phyloP scores from a whole-genome alignment of 2,113 vertebrate species.

The Passer domesticus region DNA sequence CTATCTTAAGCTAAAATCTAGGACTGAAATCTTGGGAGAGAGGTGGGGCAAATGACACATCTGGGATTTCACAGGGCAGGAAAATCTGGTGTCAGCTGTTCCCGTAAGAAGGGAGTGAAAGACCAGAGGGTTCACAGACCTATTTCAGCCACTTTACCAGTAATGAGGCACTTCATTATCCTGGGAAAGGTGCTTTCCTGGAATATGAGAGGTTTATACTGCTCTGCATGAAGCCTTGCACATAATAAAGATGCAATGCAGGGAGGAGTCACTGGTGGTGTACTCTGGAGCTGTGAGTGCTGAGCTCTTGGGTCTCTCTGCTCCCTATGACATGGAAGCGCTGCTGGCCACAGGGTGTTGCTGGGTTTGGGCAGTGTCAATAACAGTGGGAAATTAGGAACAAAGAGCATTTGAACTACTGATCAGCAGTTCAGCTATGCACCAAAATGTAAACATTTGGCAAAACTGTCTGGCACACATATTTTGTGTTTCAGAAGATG shows the following conservation, averaged over 20 bases:
- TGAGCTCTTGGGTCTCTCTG: background rate
- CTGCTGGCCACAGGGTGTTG: background rate
- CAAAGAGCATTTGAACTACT: conserved; percentile 67
- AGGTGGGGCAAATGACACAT: background rate
- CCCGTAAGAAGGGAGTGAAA: background rate
- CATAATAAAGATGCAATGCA: background rate
- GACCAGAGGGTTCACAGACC: background rate
- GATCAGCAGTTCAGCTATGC: conserved; percentile 70
- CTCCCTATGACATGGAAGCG: background rate
- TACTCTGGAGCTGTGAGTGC: background rate
- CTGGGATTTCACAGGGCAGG: background rate
- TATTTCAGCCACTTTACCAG: background rate
- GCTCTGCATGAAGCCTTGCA: background rate
- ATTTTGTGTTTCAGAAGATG: conserved; percentile 56
- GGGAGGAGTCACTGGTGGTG: fast-evolving
- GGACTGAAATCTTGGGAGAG: background rate
- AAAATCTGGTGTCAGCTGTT: background rate
- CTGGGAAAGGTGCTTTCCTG: background rate
- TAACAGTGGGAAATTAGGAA: conserved; percentile 64
- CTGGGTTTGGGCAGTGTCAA: conserved; percentile 43
- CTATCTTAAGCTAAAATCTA: background rate
- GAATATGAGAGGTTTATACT: background rate
- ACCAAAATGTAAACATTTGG: conserved; percentile 73
- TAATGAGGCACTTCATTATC: background rate
- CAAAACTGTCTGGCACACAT: conserved; percentile 44